Base-by-base conservation (phyloP, 2,797 vertebrate species). In the Cossypha dichroa region DNA sequence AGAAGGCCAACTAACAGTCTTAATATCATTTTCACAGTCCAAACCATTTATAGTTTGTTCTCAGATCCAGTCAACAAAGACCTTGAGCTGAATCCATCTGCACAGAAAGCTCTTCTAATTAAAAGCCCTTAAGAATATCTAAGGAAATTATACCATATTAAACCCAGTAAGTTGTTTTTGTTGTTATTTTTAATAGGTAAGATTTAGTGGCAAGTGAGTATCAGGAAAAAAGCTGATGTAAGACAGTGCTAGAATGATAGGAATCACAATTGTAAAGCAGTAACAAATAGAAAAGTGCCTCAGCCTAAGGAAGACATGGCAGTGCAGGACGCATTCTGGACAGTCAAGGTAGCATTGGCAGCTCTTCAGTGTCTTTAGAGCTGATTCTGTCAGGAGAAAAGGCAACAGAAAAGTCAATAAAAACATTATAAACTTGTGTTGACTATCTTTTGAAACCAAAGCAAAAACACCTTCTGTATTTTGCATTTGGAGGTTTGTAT, bases 31-130 rank as follows among this genome's bases (percentile, higher is more conserved):
- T 96, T 91, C 66, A 60, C 36, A 59, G 45, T 90, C 9, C 13
- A 94, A 91, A 48, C 79, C 88, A 97, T 96, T 95, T 96, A 93
- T 96, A 96, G 94, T 75, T 94, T 93, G 78, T 83, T 94, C 55
- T 94, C 79, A 80, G 63, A 94, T 77, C 13, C 41, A 69, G 58
- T 76, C 69, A 90, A 49, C 34, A 56, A 88, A 86, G 70, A 38
- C 38, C 38, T 14, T 38, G 38, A 82, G 63, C 55, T 79, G 74
- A 81, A 84, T 93, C 62, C 36, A 68, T 85, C 36, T 3, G 1
- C 34, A 75, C 3, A 19, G 66, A 88, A 93, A 88, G 28, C 22
- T 45, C 33, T 86, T 88, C n/a, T n/a, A 75, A 15, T 93, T 79
- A 85, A 81, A 88, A 52, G 2, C 13, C 7, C 18, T 20, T 64